Conservation (phyloP, 2,888 invertebrate genomes). For the Cheiracanthium punctorium region DNA sequence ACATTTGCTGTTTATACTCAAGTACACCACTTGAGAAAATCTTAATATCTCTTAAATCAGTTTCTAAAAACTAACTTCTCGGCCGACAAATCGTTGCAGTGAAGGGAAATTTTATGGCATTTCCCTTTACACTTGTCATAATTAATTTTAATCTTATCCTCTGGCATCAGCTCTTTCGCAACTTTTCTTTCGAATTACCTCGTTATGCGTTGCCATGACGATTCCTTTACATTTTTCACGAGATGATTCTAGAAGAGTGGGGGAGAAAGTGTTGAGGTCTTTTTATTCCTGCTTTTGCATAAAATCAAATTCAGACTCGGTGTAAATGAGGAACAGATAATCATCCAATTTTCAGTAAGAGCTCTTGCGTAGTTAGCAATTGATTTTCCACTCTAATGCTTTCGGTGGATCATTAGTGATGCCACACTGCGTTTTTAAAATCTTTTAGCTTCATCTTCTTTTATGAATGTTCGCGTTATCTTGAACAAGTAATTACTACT, state of each 20-base stretch:
- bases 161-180: too few relatives aligned
- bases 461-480: neutral
- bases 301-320: neutral
- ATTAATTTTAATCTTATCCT: too few relatives aligned
- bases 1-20: too few relatives aligned
- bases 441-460: neutral
- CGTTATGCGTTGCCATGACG: neutral
- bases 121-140: too few relatives aligned
- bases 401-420: neutral
- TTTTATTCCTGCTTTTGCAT: neutral
- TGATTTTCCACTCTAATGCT: constrained; percentile 2
- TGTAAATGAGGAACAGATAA: neutral
- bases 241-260: neutral
- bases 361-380: neutral
- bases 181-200: neutral
- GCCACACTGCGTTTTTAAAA: neutral
- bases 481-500: neutral
- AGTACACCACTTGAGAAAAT: too few relatives aligned
- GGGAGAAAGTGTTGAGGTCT: neutral
- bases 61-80: too few relatives aligned
- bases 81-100: too few relatives aligned
- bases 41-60: too few relatives aligned
- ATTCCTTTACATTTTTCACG: neutral
- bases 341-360: neutral
- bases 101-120: too few relatives aligned